These are phyloP conservation scores for Zaprionus lineosus DNA, from an alignment of 2,888 invertebrate species.

Conservation along the genomic window DNA sequence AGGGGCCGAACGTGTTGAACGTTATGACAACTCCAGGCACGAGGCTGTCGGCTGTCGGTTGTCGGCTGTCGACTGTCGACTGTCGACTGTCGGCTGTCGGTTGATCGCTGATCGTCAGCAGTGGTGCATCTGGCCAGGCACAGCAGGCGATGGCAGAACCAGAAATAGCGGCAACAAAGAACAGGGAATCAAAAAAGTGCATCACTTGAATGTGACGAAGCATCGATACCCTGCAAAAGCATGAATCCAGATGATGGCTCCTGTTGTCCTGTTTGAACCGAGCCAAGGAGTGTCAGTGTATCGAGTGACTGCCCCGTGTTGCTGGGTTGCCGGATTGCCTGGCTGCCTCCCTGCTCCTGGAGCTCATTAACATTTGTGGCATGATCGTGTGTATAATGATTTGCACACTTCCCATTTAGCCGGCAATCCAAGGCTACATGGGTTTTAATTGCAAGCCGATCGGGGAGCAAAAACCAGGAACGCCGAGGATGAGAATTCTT, in stretches of 20 bases:
- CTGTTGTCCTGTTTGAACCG: no score
- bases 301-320: no score
- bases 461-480: slow-evolving; percentile 34
- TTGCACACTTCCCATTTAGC: slow-evolving; percentile 55
- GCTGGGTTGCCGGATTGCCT: no score
- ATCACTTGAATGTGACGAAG: slow-evolving; percentile 27
- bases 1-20: slow-evolving; percentile 77
- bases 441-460: slow-evolving; percentile 67
- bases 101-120: slow-evolving; percentile 25
- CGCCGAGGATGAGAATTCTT: slow-evolving; percentile 69
- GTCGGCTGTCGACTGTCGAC: slow-evolving; percentile 21
- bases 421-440: slow-evolving; percentile 51
- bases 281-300: no score
- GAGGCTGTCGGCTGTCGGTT: slow-evolving; percentile 46
- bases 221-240: slow-evolving; percentile 37
- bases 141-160: slow-evolving; percentile 59
- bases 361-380: slow-evolving; percentile 33
- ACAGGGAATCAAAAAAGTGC: slow-evolving; percentile 3
- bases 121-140: slow-evolving; percentile 59
- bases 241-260: no score
- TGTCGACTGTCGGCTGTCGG: slow-evolving; percentile 18
- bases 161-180: slow-evolving; percentile 29
- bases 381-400: slow-evolving; percentile 50
- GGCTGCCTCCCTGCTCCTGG: neutral
- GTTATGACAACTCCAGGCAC: slow-evolving; percentile 78